Evolutionary conservation across 2,888 invertebrate species (phyloP).

Genomic region (Platycheirus albimanus): DNA sequence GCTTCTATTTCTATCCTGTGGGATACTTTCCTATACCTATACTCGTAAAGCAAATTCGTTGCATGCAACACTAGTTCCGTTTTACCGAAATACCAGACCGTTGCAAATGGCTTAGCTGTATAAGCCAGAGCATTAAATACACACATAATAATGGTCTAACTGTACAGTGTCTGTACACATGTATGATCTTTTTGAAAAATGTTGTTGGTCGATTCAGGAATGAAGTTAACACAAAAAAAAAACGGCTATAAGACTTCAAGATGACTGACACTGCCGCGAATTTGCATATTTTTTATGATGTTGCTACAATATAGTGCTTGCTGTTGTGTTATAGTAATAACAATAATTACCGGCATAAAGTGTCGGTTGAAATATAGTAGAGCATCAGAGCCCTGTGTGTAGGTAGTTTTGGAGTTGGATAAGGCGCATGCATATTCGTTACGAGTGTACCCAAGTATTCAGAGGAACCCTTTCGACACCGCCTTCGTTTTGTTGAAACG

Average conservation of each 20-base stretch:
- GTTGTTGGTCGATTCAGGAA: slow-evolving; percentile 21
- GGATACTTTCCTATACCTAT: slow-evolving; percentile 39
- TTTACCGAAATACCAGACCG: slow-evolving; percentile 24
- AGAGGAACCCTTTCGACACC: slow-evolving; percentile 61
- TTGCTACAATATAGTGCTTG: slow-evolving; percentile 64
- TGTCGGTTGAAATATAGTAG: slow-evolving; percentile 49
- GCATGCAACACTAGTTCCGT: slow-evolving; percentile 54
- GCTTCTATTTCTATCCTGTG: slow-evolving; percentile 45
- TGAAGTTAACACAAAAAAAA: slow-evolving; percentile 45
- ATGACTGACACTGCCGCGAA: slow-evolving; percentile 68
- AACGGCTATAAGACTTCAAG: slow-evolving; percentile 58
- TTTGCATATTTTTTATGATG: slow-evolving; percentile 71
- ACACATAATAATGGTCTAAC: neutral
- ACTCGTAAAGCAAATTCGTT: slow-evolving; percentile 17
- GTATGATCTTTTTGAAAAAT: neutral
- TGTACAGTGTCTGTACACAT: neutral
- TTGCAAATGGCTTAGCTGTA: slow-evolving; percentile 24
- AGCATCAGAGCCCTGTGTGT: slow-evolving; percentile 34
- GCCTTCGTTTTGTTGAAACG: slow-evolving; percentile 72
- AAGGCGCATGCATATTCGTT: slow-evolving; percentile 60
- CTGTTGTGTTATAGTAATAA: slow-evolving; percentile 64
- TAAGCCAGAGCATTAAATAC: neutral
- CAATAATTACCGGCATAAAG: slow-evolving; percentile 70
- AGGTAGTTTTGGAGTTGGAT: slow-evolving; percentile 31
- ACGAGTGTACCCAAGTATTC: slow-evolving; percentile 42